Percentiles rank a stretch among this genome's conserved stretches.
These are phyloP conservation scores for Dysmachus trigonus DNA, from an alignment of 2,888 invertebrate species.

Conservation along the genomic window DNA sequence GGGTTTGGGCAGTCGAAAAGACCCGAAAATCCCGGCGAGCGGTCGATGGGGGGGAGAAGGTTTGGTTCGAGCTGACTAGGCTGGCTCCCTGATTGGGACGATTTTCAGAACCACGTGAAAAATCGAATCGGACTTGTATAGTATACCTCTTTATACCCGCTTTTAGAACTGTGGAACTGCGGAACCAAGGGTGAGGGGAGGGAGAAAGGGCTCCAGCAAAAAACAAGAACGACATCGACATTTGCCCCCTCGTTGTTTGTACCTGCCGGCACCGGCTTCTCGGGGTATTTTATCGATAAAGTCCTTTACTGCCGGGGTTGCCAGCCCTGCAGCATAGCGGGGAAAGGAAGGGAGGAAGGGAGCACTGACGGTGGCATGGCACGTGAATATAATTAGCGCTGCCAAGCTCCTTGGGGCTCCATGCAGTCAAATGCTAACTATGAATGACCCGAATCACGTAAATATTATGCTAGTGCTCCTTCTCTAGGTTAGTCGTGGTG, in stretches of 20 bases:
- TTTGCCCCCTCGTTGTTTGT: constrained; percentile 1
- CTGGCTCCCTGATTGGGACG: neutral
- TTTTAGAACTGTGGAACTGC: neutral
- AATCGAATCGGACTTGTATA: constrained; percentile 11
- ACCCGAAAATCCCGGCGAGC: too few relatives aligned
- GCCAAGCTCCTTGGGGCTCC: neutral
- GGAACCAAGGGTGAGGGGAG: neutral
- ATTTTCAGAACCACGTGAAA: constrained; percentile 20
- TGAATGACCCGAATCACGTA: neutral
- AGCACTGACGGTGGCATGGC: neutral
- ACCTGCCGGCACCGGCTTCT: constrained; percentile 38
- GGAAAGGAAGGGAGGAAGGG: too few relatives aligned
- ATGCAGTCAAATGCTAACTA: neutral
- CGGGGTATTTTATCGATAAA: constrained; percentile 37
- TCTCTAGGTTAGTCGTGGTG: constrained; percentile 21
- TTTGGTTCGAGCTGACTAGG: neutral
- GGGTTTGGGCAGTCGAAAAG: neutral
- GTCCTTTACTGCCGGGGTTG: constrained; percentile 2
- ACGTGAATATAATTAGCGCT: constrained; percentile 23
- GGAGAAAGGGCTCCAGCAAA: neutral
- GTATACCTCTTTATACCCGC: neutral
- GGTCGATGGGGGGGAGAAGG: neutral
- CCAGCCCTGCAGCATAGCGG: neutral
- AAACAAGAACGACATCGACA: constrained; percentile 39
- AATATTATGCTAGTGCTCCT: neutral